Base-by-base conservation (phyloP, 2,113 vertebrate genomes). In the Pomatostomus ruficeps region DNA sequence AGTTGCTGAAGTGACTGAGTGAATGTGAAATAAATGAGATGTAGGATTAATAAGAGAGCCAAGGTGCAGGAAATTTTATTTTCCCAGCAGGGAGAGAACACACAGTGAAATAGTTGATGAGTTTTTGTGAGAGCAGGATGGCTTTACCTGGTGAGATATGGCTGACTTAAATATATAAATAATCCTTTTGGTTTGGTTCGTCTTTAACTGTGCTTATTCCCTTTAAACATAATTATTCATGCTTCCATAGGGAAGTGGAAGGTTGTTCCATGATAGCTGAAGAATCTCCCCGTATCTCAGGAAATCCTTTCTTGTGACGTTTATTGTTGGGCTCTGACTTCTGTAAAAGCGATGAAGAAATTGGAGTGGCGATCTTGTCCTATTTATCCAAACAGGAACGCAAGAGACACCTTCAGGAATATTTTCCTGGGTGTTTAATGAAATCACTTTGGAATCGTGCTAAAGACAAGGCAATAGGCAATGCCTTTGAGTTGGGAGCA, bases 231-330 rank as follows among this genome's bases (percentile, higher is more conserved):
- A 72, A 75, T 82, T 77, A 58, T 72, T 78, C 65, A 42, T 63
- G 38, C 45, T 81, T 82, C 65, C 45, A 36, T 59, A 59, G 61
- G n/a, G 33, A 35, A 89, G 43, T 89, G 61, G 76, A 59, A 85
- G 57, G n/a, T 67, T 74, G 7, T 81, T 81, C 55, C 11, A 13
- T 65, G 93, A 28, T 67, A 65, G 48, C 72, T 85, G 45, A 78
- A 75, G 85, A 87, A 91, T 93, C 86, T 75, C 43, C 45, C 15
- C 1, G 0, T 81, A 51, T 78, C 94, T 95, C 88, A 89, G 94
- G 96, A 95, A 92, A 93, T 93, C 86, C 92, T 91, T 92, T 89
- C 89, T 52, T 94, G 80, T 7, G 29, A 72, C 49, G 31, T 79
- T 75, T 85, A 81, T 92, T 87, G 84, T 89, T 87, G 84, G 26